These are phyloP conservation scores for Lanistes nyassanus DNA, from an alignment of 1,140 invertebrate genomes.

Conservation along the genomic window DNA sequence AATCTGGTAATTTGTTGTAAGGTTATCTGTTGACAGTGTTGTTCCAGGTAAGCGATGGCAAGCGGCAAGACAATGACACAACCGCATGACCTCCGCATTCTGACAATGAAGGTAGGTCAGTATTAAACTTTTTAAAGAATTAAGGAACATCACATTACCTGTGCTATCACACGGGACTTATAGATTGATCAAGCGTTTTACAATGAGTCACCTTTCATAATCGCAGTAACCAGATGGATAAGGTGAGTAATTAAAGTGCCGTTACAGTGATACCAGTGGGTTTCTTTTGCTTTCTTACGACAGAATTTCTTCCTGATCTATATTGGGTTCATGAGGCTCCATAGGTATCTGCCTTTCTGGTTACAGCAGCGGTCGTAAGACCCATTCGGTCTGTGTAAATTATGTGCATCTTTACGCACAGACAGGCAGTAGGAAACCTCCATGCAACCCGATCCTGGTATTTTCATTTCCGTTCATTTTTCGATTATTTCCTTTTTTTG, in stretches of 20 bases:
- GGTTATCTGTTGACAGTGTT: neutral
- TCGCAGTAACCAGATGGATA: too few relatives aligned
- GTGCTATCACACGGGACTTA: neutral
- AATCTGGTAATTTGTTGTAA: neutral
- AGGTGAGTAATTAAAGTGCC: too few relatives aligned
- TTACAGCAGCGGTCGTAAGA: too few relatives aligned
- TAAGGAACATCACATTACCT: neutral
- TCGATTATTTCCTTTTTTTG: conserved; percentile 8
- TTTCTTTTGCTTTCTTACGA: neutral
- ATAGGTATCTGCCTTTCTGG: too few relatives aligned
- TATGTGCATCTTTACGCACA: too few relatives aligned
- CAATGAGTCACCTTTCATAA: too few relatives aligned
- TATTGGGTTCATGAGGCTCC: too few relatives aligned
- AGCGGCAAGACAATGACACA: conserved; percentile 37
- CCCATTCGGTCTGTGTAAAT: too few relatives aligned
- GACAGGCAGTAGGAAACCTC: neutral
- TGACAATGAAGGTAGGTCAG: conserved; percentile 30
- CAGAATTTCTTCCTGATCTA: neutral
- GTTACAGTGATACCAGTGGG: neutral
- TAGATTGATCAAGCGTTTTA: too few relatives aligned
- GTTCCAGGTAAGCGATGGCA: conserved; percentile 34
- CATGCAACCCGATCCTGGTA: neutral
- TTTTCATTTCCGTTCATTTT: neutral
- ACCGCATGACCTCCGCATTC: conserved; percentile 25
- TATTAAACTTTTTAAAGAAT: neutral